Conservation (phyloP, 1,140 invertebrate species). For the Drosophila bipectinata region DNA sequence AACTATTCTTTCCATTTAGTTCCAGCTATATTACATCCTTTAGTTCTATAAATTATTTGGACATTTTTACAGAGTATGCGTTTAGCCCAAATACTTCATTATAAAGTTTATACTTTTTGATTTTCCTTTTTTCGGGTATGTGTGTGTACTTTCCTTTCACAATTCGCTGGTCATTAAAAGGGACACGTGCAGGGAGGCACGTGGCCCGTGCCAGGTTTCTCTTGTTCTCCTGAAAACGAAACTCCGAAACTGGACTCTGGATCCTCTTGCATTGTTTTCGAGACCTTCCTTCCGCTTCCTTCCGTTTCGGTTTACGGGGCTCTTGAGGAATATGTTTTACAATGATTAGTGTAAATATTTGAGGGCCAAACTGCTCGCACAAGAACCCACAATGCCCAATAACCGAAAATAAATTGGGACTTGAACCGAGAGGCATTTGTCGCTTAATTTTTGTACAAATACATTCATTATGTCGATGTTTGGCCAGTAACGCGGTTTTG, state of each 20-base stretch:
- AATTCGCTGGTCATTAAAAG: slow-evolving; percentile 83
- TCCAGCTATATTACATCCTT: not conserved
- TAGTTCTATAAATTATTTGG: not conserved
- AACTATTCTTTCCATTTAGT: not conserved
- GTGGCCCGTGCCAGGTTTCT: slow-evolving; percentile 64
- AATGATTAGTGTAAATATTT: slow-evolving; percentile 73
- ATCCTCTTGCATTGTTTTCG: slow-evolving; percentile 44
- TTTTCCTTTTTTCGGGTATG: slow-evolving; percentile 38
- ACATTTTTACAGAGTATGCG: slow-evolving; percentile 3
- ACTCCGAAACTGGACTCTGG: slow-evolving; percentile 48
- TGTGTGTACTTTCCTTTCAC: slow-evolving; percentile 52
- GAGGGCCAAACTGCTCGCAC: slow-evolving; percentile 62
- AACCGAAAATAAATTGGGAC: slow-evolving; percentile 33
- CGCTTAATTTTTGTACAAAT: slow-evolving; percentile 79
- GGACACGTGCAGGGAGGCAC: slow-evolving; percentile 82
- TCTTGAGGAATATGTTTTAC: slow-evolving; percentile 67
- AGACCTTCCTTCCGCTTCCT: slow-evolving; percentile 31
- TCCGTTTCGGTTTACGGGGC: slow-evolving; percentile 40
- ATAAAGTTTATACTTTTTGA: slow-evolving; percentile 53
- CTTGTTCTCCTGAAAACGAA: slow-evolving; percentile 59
- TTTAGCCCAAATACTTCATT: not conserved
- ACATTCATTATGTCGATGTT: slow-evolving; percentile 67
- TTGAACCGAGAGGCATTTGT: slow-evolving; percentile 63
- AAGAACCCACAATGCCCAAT: slow-evolving; percentile 36
- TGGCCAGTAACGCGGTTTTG: slow-evolving; percentile 41